Evolutionary conservation across 35 echinoderm and acorn worm species (phyloP), one percentile per base, ranked within the genome.

Genomic region (Hemicentrotus pulcherrimus): DNA sequence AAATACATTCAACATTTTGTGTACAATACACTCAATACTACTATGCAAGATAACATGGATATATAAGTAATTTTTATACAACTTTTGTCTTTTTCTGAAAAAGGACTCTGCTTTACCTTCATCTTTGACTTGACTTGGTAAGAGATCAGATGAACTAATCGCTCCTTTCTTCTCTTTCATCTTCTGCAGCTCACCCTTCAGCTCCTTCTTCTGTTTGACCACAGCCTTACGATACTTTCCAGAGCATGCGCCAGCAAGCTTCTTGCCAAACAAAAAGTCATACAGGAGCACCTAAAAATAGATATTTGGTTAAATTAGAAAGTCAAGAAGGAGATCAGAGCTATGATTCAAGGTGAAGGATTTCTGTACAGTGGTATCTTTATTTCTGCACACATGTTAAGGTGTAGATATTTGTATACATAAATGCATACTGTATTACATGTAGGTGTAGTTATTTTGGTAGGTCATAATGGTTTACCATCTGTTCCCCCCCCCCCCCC

Each of bases 241-340:
- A 19, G 46, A 47, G 78, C 94, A 96, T 31, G 61, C 78, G 11
- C 92, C 95, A 88, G 48, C 46, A 0, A 97, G 95, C 32, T 95
- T 95, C 88, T 97, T 95, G 6, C 97, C 97, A 88, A 97, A 97
- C n/a, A 97, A 48, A 30, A 97, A 92, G 22, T 97, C 97, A 87
- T 96, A 97, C 24, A 95, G 86, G 9, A 94, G 92, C 2, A 97
- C 95, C 52, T 95, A 86, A 12, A 96, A 31, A 31, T 24, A 10
- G 5, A 46, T n/a, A 86, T 28, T 52, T 15, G 15, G 24, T 10
- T 41, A 41, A 41, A 41, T 41, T 41, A 41, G 33, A 46, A 22
- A 6, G 55, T 15, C 9, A 55, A 55, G 50, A 55, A 55, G 50
- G 50, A 55, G 15, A 11, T 55, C 50, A 55, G 15, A 55, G 9